Percentiles rank a stretch among this genome's conserved stretches.
These are phyloP conservation scores for Neocloeon triangulifer DNA, from an alignment of 1,140 invertebrate species.

Conservation along the genomic window DNA sequence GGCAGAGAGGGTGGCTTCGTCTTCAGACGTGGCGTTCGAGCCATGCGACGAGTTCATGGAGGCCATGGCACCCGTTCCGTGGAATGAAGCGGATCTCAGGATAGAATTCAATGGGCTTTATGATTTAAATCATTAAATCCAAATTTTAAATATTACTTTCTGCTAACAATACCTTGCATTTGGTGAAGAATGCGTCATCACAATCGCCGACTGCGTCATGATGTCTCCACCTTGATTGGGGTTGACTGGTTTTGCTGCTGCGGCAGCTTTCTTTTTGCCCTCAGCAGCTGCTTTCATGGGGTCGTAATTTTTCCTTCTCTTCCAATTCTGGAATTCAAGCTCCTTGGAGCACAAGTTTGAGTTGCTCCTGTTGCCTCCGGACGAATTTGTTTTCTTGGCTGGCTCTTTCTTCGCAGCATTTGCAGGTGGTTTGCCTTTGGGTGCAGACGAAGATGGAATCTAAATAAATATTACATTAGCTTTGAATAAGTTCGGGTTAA, in stretches of 20 bases:
- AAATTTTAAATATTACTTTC: background rate
- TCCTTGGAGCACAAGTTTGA: slow-evolving; percentile 40
- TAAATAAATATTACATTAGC: background rate
- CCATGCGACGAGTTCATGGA: slow-evolving; percentile 15
- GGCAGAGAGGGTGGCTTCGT: slow-evolving; percentile 5
- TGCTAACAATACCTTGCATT: slow-evolving; percentile 3
- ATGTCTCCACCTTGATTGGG: slow-evolving; percentile 9
- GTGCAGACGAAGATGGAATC: background rate
- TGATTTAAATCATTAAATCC: slow-evolving; percentile 3
- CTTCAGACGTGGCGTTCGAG: slow-evolving; percentile 10
- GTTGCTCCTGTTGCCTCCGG: slow-evolving; percentile 34
- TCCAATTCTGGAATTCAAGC: slow-evolving; percentile 80
- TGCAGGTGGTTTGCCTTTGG: slow-evolving; percentile 3
- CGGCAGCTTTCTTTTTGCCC: slow-evolving; percentile 32
- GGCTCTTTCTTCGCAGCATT: slow-evolving; percentile 26
- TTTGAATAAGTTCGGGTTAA: background rate
- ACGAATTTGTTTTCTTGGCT: slow-evolving; percentile 1
- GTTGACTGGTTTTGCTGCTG: slow-evolving; percentile 16
- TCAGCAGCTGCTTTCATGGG: slow-evolving; percentile 70
- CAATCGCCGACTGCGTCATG: slow-evolving; percentile 16
- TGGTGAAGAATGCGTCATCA: slow-evolving; percentile 9
- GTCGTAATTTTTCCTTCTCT: slow-evolving; percentile 72
- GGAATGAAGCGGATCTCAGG: slow-evolving; percentile 26
- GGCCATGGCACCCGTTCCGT: slow-evolving; percentile 20
- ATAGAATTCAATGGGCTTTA: slow-evolving; percentile 20